Evolutionary conservation across 2,113 vertebrate species (phyloP), one percentile per base, ranked within the genome.

Genomic region (Hyperopisus bebe): DNA sequence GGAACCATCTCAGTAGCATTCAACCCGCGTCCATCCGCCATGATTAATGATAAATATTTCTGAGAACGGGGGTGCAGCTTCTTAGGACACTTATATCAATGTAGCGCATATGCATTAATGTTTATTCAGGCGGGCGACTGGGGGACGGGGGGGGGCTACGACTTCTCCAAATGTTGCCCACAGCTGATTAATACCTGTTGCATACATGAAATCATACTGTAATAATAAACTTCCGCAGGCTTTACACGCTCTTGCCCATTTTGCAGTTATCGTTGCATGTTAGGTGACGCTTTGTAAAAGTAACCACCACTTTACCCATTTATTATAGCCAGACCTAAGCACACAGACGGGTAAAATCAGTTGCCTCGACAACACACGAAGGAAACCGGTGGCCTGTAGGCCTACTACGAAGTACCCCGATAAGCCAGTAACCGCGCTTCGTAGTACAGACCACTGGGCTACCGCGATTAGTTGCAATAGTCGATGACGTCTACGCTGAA

Each of bases 31-130:
- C 31, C 27, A 53, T 55, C 50, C 9, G 27, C 24, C 24, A 27
- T 31, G 24, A 87, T 87, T 55, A 53, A 53, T 87, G 2, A 55
- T 55, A 27, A 55, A 55, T 87, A 87, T 87, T 55, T 87, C 85
- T 9, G 85, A 35, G 48, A 87, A 87, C 39, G 85, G 46, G 55
- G 15, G 21, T 27, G 44, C 39, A 21, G 44, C 42, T 10, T 84
- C 35, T 84, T 84, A 47, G 8, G 39, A 42, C 19, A 24, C 3
- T 13, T 83, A 17, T 84, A 47, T n/a, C 19, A n/a, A 47, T 31
- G 62, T 27, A 13, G 62, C 3, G 62, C 62, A 70, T 27, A 27
- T 31, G 10, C 62, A 11, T 27, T 27, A n/a, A 27, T 66, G n/a
- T 31, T 70, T 31, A 70, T 70, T 70, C 62, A 13, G 62, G 3